phyloP scores from a whole-genome alignment of 2,888 invertebrate genomes.

The Andrena bucephala region DNA sequence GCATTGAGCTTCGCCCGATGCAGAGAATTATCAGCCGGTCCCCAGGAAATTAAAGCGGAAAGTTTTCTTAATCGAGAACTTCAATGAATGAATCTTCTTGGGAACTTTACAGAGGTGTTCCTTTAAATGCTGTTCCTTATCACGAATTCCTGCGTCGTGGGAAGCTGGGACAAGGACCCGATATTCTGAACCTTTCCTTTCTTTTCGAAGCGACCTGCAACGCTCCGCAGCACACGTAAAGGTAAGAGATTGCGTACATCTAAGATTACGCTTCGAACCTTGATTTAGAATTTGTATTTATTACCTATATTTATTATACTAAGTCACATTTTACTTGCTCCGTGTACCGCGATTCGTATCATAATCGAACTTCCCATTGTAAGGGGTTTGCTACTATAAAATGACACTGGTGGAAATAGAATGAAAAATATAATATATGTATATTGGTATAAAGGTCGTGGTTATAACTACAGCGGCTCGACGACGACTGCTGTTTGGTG shows the following conservation, averaged over 20 bases:
- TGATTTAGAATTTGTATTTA: too few species aligned
- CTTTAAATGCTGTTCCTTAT: slow-evolving; percentile 38
- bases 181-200: not conserved
- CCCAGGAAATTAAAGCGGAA: slow-evolving; percentile 30
- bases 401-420: too few species aligned
- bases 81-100: slow-evolving; percentile 30
- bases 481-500: too few species aligned
- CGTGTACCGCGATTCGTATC: not conserved
- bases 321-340: too few species aligned
- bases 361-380: too few species aligned
- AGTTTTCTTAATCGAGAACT: slow-evolving; percentile 36
- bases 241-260: not conserved
- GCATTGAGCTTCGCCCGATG: not conserved
- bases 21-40: slow-evolving; percentile 29
- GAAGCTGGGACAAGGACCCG: slow-evolving; percentile 1
- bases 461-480: too few species aligned
- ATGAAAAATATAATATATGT: too few species aligned
- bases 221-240: not conserved
- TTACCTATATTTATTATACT: too few species aligned
- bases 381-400: too few species aligned
- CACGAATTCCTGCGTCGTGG: slow-evolving; percentile 30
- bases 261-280: too few species aligned
- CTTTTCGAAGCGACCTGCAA: not conserved
- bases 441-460: too few species aligned
- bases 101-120: slow-evolving; percentile 23